Evolutionary conservation across 2,113 vertebrate species (phyloP).

Genomic region (Psilopsiagon aurifrons): DNA sequence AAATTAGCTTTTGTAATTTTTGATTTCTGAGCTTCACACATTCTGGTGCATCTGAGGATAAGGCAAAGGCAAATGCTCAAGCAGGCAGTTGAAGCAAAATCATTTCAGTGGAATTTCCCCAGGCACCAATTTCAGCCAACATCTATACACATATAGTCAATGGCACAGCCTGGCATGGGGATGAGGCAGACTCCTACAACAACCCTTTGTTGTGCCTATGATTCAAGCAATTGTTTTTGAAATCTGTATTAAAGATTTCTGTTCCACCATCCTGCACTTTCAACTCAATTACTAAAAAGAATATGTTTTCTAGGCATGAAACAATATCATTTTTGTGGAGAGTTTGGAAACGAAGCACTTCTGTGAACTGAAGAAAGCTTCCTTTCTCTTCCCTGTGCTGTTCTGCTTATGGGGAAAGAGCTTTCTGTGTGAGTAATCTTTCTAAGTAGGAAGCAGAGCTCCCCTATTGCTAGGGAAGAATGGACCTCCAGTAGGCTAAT

Average conservation of each 20-base stretch:
- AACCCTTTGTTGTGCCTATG: slow-evolving; percentile 2
- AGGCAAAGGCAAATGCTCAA: not conserved
- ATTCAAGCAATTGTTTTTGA: not conserved
- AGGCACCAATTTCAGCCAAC: not conserved
- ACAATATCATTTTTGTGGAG: slow-evolving; percentile 63
- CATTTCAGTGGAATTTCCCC: not conserved
- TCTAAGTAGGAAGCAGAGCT: slow-evolving; percentile 56
- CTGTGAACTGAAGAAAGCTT: not conserved
- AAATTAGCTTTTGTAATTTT: not conserved
- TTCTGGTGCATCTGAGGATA: not conserved
- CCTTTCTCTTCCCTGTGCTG: not conserved
- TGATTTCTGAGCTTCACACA: not conserved
- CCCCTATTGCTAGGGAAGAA: slow-evolving; percentile 61
- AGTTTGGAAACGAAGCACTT: not conserved
- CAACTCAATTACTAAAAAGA: not conserved
- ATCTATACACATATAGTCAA: not conserved
- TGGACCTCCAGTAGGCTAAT: slow-evolving; percentile 53
- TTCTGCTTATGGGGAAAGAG: slow-evolving; percentile 29
- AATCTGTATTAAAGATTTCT: slow-evolving; percentile 30
- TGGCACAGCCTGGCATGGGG: not conserved
- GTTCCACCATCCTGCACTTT: slow-evolving; percentile 1
- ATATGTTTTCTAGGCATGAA: slow-evolving; percentile 49
- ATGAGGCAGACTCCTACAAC: not conserved
- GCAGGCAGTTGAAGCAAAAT: not conserved
- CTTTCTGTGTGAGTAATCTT: slow-evolving; percentile 54